phyloP scores from a whole-genome alignment of 2,888 invertebrate genomes.

The Acronicta aceris region DNA sequence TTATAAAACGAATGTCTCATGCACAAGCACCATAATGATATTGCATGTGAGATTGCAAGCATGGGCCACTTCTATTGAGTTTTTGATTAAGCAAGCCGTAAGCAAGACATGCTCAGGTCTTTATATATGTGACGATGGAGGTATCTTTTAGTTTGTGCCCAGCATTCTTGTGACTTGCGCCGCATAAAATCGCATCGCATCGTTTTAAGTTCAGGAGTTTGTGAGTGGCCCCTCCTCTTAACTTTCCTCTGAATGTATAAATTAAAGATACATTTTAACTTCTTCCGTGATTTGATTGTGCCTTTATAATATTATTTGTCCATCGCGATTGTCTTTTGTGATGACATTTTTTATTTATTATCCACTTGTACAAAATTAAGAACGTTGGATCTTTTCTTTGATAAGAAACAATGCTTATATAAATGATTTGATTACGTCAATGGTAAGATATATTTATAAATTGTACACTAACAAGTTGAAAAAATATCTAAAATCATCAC shows the following conservation, averaged over 20 bases:
- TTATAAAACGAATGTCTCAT: too few relatives aligned
- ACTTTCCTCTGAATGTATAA: slow-evolving; percentile 64
- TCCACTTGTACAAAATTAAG: slow-evolving; percentile 7
- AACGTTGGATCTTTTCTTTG: slow-evolving; percentile 5
- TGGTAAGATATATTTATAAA: too few relatives aligned
- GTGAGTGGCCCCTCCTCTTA: slow-evolving; percentile 61
- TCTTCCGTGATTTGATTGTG: slow-evolving; percentile 55
- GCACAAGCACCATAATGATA: too few relatives aligned
- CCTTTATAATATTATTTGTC: slow-evolving; percentile 38
- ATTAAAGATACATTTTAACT: slow-evolving; percentile 60
- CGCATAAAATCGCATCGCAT: slow-evolving; percentile 48
- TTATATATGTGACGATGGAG: too few relatives aligned
- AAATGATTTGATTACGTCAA: background rate
- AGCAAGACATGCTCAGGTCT: too few relatives aligned
- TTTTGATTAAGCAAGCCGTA: too few relatives aligned
- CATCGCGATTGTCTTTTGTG: slow-evolving; percentile 22
- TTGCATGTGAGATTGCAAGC: too few relatives aligned
- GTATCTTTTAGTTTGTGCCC: too few relatives aligned
- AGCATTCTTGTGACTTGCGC: slow-evolving; percentile 37
- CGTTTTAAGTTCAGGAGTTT: slow-evolving; percentile 65
- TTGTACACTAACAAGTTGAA: too few relatives aligned
- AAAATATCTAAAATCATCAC: too few relatives aligned
- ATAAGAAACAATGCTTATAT: background rate
- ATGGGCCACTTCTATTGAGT: too few relatives aligned
- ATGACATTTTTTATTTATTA: slow-evolving; percentile 25